phyloP scores from a whole-genome alignment of 2,797 vertebrate species.

The Diplodus sargus region DNA sequence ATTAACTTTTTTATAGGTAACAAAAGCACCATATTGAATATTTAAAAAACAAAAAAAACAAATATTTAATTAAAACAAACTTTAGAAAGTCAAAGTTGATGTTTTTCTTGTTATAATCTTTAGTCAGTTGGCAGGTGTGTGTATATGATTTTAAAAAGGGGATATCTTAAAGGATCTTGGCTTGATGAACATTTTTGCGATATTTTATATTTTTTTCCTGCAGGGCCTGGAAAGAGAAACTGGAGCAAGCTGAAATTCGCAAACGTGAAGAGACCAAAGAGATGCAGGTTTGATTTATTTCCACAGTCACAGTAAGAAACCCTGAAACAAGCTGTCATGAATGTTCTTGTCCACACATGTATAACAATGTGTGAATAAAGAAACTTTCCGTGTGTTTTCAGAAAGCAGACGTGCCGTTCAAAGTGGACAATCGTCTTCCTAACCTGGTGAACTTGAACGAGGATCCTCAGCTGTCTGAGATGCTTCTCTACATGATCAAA shows the following conservation, averaged over 20 bases:
- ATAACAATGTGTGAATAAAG: not conserved
- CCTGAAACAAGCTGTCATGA: not conserved
- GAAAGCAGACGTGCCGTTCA: slow-evolving; percentile 94
- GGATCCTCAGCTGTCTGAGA: slow-evolving; percentile 97
- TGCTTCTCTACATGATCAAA: slow-evolving; percentile 97
- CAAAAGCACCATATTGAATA: not conserved
- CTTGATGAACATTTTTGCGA: not conserved
- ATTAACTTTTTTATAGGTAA: too few species aligned
- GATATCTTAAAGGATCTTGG: not conserved
- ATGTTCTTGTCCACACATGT: not conserved
- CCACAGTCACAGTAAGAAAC: not conserved
- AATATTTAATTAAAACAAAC: too few species aligned
- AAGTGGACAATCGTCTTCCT: slow-evolving; percentile 94
- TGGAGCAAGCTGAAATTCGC: slow-evolving; percentile 93
- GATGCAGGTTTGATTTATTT: slow-evolving; percentile 85
- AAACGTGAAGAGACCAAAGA: slow-evolving; percentile 93
- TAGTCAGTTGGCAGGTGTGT: not conserved
- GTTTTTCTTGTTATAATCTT: not conserved
- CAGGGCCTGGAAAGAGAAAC: slow-evolving; percentile 94
- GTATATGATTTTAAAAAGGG: not conserved
- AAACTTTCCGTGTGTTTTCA: slow-evolving; percentile 59
- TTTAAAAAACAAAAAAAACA: not conserved
- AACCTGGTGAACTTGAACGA: slow-evolving; percentile 97
- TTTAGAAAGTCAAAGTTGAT: not conserved
- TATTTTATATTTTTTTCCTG: not conserved